Base-by-base conservation (phyloP, 1,140 invertebrate species). In the Drosophila bocqueti region DNA sequence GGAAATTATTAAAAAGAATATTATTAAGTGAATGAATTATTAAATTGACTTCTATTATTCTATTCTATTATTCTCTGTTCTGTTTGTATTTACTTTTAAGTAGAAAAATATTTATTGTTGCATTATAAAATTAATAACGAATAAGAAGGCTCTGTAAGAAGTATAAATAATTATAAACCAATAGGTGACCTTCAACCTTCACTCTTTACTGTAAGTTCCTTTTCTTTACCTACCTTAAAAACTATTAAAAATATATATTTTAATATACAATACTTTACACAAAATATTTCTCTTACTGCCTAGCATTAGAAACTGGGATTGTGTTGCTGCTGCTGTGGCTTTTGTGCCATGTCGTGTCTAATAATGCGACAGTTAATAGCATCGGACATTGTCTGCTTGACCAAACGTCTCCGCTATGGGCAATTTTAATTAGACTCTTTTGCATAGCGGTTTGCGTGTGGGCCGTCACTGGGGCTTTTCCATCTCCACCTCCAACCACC, bases 351-450 rank as follows among this genome's bases (percentile, higher is more conserved):
- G 66, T 78, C 83, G 83, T 86, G 71, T 86, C 83, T 86, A 82
- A 86, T 86, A 86, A 86, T 86, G 83, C 83, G 76, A 67, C 72
- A 62, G 71, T 80, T 91, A 90, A 90, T 91, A 85, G 85, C 81
- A 79, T 90, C 54, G 85, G 85, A 90, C 85, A 81, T 61, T 79
- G 83, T 50, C 72, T 69, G 83, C 61, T 68, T 66, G 47, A 71
- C 74, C 64, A 49, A 76, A 61, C 40, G 79, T 50, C 61, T 59
- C 60, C 64, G 58, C 74, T 43, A 60, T 71, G 60, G 47, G 46
- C 64, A 69, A 75, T 79, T 85, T 84, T 89, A 90, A 90, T 90
- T 90, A 90, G 81, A 90, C 63, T 78, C 77, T 68, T 77, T 77
- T 66, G 54, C 68, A 66, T 76, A 82, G 69, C 79, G 69, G 78